Percentiles rank a stretch among this genome's conserved stretches.
Evolutionary conservation across 2,113 vertebrate genomes (phyloP).

Genomic region (Glareola pratincola): DNA sequence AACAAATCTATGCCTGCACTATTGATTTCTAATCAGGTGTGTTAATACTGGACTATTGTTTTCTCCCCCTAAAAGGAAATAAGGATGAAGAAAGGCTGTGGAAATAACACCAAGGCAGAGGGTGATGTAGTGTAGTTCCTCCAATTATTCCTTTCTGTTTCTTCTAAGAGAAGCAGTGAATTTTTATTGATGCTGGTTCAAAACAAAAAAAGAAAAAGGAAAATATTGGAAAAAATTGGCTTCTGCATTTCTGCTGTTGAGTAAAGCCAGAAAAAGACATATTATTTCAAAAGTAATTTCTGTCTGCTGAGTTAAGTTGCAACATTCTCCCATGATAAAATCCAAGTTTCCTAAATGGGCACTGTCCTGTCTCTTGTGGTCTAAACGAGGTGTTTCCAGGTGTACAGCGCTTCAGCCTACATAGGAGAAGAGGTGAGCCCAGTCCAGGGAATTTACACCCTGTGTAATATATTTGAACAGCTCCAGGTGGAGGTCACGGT

Average conservation of each 20-base stretch:
- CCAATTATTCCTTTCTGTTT: background rate
- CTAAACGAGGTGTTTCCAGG: background rate
- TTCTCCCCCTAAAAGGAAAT: background rate
- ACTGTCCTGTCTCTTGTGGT: background rate
- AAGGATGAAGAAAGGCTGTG: background rate
- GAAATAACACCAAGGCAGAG: background rate
- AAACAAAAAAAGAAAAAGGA: background rate
- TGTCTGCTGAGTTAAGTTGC: background rate
- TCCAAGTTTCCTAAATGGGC: background rate
- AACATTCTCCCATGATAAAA: background rate
- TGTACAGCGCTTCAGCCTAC: background rate
- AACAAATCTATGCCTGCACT: background rate
- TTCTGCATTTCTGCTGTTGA: background rate
- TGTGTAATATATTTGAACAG: background rate
- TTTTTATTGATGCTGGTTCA: background rate
- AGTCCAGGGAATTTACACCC: background rate
- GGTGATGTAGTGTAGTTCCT: background rate
- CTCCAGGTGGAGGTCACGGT: background rate
- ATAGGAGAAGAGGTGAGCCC: background rate
- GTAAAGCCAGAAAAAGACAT: background rate
- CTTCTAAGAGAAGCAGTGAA: background rate
- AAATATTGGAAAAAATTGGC: background rate
- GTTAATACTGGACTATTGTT: background rate
- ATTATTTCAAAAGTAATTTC: background rate
- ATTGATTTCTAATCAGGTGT: background rate